Base-by-base conservation (phyloP, 2,888 invertebrate species). In the Dusona sp. region DNA sequence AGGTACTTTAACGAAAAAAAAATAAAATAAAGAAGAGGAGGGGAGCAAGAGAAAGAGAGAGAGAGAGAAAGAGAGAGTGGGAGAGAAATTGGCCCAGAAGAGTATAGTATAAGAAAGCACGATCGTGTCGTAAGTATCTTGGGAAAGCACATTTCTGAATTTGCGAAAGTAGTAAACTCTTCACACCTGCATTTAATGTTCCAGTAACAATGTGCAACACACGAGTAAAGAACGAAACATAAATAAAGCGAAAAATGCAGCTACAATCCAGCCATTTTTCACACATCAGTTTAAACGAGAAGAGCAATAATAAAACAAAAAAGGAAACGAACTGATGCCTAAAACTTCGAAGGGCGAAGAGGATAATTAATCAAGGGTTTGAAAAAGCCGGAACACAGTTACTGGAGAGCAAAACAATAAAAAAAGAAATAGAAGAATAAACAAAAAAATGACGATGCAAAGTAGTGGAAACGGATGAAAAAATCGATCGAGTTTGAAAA, bases 171-270 rank as follows among this genome's bases (percentile, higher is more conserved):
- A 65, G 48, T 80, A 81, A 83, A 79, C 65, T 57, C 73, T 68
- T 48, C 79, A 74, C 86, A 84, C 86, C 86, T 83, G 80, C 77
- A 77, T 57, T 77, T 85, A 61, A 64, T 74, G 67, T 67, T 61
- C 16, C 33, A 61, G 77, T 65, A 48, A 42, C 45, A 70, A 38
- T 74, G 73, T 74, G 57, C n/a, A 36, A 68, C 48, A 61, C n/a
- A 57, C 29, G 61, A 67, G 29, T 29, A 72, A 36, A 38, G 38
- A 67, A 79, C 51, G 25, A 70, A 65, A 65, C 16, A 29, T 3
- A 13, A 61, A 61, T 61, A 70, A 25, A 70, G 70, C 9, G 51
- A n/a, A 54, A 36, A 61, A 74, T 61, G 61, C 74, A 42, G 22
- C 54, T 25, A 33, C 42, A 57, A 61, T 61, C 19, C 25, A 7